A percentile compares a stretch with the other conserved stretches of the same genome.
Evolutionary conservation across 2,113 vertebrate species (phyloP).

Genomic region (human (Homo sapiens)): GRCh38 chr7:9143001-9143500

Average conservation of each 20-base stretch:
- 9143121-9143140: not conserved
- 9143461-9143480: not conserved
- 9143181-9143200: not conserved
- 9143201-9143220: not conserved
- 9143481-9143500: not conserved
- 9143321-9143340: not conserved
- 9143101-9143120: not conserved
- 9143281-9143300: not conserved
- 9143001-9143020: not conserved
- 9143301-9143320: not conserved
- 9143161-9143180: not conserved
- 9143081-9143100: not conserved
- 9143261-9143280: not conserved
- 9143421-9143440: not conserved
- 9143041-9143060: not conserved
- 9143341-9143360: not conserved
- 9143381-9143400: not conserved
- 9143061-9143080: not conserved
- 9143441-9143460: not conserved
- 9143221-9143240: not conserved
- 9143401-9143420: not conserved
- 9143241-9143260: not conserved
- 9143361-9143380: not conserved
- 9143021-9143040: not conserved
- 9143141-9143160: not conserved